Evolutionary conservation across 2,888 invertebrate species (phyloP).

Genomic region (Galeruca laticollis): DNA sequence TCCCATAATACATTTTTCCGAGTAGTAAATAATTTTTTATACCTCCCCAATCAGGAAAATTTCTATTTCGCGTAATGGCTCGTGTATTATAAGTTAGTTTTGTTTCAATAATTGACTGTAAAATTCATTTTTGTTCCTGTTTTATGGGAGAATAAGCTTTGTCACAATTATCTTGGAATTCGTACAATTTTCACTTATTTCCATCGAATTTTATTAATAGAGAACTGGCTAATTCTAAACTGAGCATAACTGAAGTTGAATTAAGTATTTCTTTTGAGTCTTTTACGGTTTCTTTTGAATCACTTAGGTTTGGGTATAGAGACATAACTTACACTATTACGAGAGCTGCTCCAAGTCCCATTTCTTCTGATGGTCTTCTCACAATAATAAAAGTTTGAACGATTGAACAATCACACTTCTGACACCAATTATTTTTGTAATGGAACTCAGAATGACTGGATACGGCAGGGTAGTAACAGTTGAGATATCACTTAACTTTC

Average conservation of each 20-base stretch:
- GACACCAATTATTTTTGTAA: no score
- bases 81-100: background rate
- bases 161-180: conserved; percentile 4
- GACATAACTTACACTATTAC: no score
- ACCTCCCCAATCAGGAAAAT: background rate
- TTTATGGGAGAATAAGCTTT: background rate
- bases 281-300: no score
- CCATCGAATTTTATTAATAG: background rate
- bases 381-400: no score
- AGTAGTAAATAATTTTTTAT: conserved; percentile 7
- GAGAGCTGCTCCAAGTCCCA: no score
- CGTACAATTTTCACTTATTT: background rate
- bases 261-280: conserved; percentile 9
- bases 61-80: background rate
- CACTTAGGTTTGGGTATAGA: no score
- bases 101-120: conserved; percentile 8
- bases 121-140: conserved; percentile 4
- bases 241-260: background rate
- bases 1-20: conserved; percentile 15
- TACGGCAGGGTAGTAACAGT: no score
- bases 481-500: no score
- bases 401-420: no score
- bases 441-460: no score
- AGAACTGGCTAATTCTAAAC: background rate
- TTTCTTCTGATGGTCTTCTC: no score